Evolutionary conservation across 2,888 invertebrate genomes (phyloP).

Genomic region (Margaritifera margaritifera): DNA sequence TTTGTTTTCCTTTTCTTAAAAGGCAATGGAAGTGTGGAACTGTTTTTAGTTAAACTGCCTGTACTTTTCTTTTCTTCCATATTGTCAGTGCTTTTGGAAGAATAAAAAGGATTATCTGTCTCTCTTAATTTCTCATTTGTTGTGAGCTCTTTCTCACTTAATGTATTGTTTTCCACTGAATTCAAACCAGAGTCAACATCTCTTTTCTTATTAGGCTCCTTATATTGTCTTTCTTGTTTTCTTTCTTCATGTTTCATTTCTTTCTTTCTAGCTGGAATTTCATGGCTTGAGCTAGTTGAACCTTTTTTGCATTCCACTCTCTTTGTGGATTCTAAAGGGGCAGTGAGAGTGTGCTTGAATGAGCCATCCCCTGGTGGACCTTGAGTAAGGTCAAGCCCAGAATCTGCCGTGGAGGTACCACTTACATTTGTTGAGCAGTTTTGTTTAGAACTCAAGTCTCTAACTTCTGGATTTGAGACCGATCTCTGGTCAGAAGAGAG

Average conservation of each 20-base stretch:
- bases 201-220: too few species aligned
- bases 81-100: not conserved
- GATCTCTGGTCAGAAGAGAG: conserved; percentile 35
- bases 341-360: too few species aligned
- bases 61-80: not conserved
- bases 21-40: conserved; percentile 16
- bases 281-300: too few species aligned
- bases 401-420: conserved; percentile 47
- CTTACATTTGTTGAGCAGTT: conserved; percentile 23
- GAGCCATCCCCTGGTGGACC: not conserved
- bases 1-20: conserved; percentile 29
- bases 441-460: conserved; percentile 13
- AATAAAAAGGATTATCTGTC: not conserved
- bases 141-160: not conserved
- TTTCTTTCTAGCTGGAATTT: too few species aligned
- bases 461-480: conserved; percentile 49
- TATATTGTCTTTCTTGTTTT: too few species aligned
- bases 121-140: conserved; percentile 1
- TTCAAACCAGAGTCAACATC: not conserved
- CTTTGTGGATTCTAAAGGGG: too few species aligned
- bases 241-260: too few species aligned
- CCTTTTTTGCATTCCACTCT: too few species aligned
- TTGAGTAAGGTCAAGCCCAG: conserved; percentile 55
- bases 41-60: not conserved
- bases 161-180: not conserved